Base-by-base conservation (phyloP, 2,888 invertebrate genomes). In the Synanthedon formicaeformis region DNA sequence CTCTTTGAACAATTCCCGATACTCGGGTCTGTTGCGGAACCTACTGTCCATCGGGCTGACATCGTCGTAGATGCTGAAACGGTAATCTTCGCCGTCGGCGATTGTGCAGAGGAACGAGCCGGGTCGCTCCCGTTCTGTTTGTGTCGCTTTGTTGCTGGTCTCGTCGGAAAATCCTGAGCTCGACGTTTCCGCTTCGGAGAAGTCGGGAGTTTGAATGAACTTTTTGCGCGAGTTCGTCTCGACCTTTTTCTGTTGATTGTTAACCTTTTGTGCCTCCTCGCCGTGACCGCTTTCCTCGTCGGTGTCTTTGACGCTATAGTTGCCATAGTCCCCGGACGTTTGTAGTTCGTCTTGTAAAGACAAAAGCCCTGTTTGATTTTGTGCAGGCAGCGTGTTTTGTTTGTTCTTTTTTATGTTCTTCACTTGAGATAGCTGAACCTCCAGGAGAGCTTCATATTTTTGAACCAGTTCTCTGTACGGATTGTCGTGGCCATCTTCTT, bases 101-200 rank as follows among this genome's bases (percentile, higher is more conserved):
- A 95, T 94, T 1, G 94, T 93, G 80, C 94, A 95, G 52, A 95
- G 83, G 76, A 95, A 93, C 13, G 93, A 93, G n/a, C 94, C 95
- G 0, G 93, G 92, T 11, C 93, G 88, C 57, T 90, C 90, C 41
- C 90, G 90, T 57, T 95, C 95, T 0, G 95, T 96, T 71, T 96
- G 95, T 4, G 95, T 95, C 2, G 89, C 89, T 70, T 94, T 95
- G 75, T 94, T 94, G 74, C 93, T 92, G 1, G 93, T 94, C 75
- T 95, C 95, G 67, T 95, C 96, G 0, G 93, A 91, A 72, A 93
- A 95, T 10, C 94, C 94, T 0, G 95, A 95, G 13, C 94, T 94
- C 18, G 93, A 93, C 0, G 95, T 95, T 74, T 95, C 95, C 1
- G 94, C 93, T 75, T 95, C 95, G 1, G 94, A 95, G 67, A 94